Evolutionary conservation across 1,140 invertebrate genomes (phyloP).

Genomic region (Bemisia tabaci): DNA sequence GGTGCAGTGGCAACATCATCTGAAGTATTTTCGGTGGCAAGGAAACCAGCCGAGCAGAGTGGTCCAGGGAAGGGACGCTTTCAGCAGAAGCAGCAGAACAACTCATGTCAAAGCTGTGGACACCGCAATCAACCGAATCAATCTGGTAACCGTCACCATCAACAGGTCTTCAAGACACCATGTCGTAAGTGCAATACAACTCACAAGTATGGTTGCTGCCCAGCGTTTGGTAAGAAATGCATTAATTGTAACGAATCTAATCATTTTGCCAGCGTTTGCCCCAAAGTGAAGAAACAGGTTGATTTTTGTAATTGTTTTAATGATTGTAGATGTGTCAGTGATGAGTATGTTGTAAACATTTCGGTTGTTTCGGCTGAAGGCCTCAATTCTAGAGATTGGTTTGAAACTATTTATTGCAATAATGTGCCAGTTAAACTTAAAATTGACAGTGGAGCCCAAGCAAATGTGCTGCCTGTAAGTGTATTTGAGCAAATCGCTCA

Average conservation of each 20-base stretch:
- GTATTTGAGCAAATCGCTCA: too few relatives aligned
- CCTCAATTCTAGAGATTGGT: conserved; percentile 3
- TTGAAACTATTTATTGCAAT: background rate
- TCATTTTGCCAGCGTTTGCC: conserved; percentile 1
- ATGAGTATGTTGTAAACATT: conserved; percentile 3
- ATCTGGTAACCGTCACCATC: too few relatives aligned
- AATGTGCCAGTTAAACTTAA: background rate
- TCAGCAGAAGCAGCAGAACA: too few relatives aligned
- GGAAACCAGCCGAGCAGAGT: too few relatives aligned
- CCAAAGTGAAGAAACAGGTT: background rate
- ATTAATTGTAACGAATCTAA: conserved; percentile 2
- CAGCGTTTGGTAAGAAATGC: background rate
- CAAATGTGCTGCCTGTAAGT: background rate
- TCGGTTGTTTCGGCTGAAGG: too few relatives aligned
- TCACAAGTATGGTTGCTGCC: background rate
- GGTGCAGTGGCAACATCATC: too few relatives aligned
- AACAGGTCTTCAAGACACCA: too few relatives aligned
- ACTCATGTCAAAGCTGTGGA: too few relatives aligned
- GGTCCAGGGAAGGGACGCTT: too few relatives aligned
- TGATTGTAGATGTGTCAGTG: background rate
- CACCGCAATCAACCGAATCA: too few relatives aligned
- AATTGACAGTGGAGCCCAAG: background rate
- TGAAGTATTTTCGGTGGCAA: too few relatives aligned
- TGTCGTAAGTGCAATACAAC: background rate
- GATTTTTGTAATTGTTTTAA: background rate